These are phyloP conservation scores for Xestia xanthographa DNA, from an alignment of 2,888 invertebrate species.

Conservation along the genomic window DNA sequence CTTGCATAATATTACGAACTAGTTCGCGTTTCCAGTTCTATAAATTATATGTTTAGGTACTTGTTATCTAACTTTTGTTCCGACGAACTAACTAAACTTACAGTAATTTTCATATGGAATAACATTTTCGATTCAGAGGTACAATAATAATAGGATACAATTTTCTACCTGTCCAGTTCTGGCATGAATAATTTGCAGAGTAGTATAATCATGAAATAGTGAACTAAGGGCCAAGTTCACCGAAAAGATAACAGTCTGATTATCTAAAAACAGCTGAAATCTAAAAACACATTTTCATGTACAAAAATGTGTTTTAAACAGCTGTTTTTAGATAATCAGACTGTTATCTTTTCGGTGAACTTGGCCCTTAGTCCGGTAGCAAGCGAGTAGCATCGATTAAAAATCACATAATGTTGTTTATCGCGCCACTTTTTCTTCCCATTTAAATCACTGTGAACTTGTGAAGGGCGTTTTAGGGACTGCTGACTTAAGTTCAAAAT, in stretches of 20 bases:
- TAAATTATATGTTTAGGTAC: constrained; percentile 21
- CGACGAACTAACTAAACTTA: background rate
- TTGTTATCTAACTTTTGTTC: constrained; percentile 33
- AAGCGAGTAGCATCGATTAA: background rate
- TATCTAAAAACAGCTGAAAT: no score
- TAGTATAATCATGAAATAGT: background rate
- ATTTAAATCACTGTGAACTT: background rate
- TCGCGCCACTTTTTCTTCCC: background rate
- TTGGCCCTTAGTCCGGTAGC: background rate
- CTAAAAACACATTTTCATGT: no score
- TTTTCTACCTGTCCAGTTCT: constrained; percentile 10
- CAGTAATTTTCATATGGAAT: constrained; percentile 26
- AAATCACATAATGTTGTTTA: background rate
- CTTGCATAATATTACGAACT: constrained; percentile 3
- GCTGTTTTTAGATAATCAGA: no score
- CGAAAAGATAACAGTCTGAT: no score
- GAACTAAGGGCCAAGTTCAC: no score
- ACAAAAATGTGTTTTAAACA: no score
- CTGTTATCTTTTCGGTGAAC: no score
- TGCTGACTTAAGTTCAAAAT: background rate
- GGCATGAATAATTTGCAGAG: background rate
- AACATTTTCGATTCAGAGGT: constrained; percentile 18
- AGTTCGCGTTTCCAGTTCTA: constrained; percentile 14
- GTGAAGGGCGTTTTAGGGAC: background rate
- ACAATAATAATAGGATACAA: background rate